A percentile compares a stretch with the other conserved stretches of the same genome.
Evolutionary conservation across 2,113 vertebrate species (phyloP).

Genomic region (Agelaius tricolor): DNA sequence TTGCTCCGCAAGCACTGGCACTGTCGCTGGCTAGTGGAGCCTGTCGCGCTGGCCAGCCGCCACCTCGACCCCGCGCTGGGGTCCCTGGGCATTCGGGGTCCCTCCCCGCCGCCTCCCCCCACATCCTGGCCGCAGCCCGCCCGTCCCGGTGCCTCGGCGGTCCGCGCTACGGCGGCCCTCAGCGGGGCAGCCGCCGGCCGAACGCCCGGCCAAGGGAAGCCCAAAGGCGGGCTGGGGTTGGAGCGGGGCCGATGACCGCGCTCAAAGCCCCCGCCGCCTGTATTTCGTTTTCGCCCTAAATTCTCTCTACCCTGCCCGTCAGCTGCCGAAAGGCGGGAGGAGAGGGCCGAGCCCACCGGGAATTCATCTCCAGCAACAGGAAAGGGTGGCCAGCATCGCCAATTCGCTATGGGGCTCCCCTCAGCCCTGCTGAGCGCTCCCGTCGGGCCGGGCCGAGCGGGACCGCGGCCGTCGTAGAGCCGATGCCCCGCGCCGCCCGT

Average conservation of each 20-base stretch:
- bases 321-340: background rate
- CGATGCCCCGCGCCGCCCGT: background rate
- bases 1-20: background rate
- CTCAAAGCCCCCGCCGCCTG: background rate
- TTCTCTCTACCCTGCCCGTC: background rate
- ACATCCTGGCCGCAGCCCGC: background rate
- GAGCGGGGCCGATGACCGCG: background rate
- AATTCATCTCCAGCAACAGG: background rate
- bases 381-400: background rate
- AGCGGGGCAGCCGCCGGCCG: background rate
- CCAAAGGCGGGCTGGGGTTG: background rate
- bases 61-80: background rate
- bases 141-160: background rate
- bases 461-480: background rate
- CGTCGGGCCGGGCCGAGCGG: background rate
- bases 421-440: background rate
- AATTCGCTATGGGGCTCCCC: accelerated
- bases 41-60: background rate
- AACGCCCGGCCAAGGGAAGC: background rate
- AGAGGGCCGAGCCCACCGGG: background rate
- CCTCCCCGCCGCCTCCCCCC: background rate
- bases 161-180: background rate
- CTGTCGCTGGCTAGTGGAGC: background rate
- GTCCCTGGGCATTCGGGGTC: no score
- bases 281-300: slow-evolving; percentile 42